These are phyloP conservation scores for Ivindomyrus marchei DNA, from an alignment of 2,113 vertebrate genomes.

Conservation along the genomic window DNA sequence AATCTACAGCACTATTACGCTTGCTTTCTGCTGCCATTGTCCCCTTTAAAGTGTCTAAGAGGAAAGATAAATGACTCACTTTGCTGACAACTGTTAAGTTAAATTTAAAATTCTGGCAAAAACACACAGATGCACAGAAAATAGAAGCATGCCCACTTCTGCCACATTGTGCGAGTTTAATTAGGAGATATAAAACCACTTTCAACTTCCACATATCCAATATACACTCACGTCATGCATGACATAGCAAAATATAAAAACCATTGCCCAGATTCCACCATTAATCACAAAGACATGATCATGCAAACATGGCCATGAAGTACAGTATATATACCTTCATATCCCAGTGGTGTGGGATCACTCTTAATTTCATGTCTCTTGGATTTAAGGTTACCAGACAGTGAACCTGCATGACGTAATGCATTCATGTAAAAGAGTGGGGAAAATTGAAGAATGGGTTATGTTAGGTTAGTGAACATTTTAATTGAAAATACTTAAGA, in stretches of 20 bases:
- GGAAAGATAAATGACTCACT: slow-evolving; percentile 52
- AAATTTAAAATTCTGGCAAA: not conserved
- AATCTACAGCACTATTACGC: slow-evolving; percentile 52
- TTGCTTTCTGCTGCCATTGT: slow-evolving; percentile 65
- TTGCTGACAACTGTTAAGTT: slow-evolving; percentile 25
- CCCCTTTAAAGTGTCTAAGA: slow-evolving; percentile 68
- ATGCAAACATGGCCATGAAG: not conserved
- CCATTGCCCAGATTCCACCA: slow-evolving; percentile 25
- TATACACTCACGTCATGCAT: slow-evolving; percentile 2
- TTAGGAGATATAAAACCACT: not conserved
- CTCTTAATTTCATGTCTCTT: slow-evolving; percentile 93
- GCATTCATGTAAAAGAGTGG: slow-evolving; percentile 17
- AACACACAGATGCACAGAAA: not conserved
- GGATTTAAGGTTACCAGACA: slow-evolving; percentile 76
- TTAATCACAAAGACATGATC: not conserved
- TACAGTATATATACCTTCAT: slow-evolving; percentile 73
- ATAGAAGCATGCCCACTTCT: not conserved
- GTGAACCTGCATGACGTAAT: slow-evolving; percentile 66
- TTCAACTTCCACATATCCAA: not conserved
- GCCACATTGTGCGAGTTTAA: not conserved
- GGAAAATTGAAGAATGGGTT: not conserved
- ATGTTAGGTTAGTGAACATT: not conserved
- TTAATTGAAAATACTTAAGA: not conserved
- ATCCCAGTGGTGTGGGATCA: slow-evolving; percentile 84
- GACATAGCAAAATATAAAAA: not conserved